These are phyloP conservation scores for Phenganax stokvisi DNA, from an alignment of 92 coral and sea anemone species.

Conservation along the genomic window DNA sequence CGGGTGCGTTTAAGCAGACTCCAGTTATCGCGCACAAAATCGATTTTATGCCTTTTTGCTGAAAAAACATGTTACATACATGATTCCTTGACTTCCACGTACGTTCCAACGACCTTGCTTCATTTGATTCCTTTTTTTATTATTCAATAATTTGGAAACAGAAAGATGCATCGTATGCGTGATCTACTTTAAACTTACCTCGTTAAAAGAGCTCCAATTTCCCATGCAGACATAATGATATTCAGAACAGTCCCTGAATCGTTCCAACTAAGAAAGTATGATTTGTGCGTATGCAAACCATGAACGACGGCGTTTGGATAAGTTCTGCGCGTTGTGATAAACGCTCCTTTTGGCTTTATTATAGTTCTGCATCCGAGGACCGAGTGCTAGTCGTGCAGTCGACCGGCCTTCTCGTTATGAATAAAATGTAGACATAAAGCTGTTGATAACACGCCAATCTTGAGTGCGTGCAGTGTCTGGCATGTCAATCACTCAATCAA, in stretches of 20 bases:
- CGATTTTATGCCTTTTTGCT: too few relatives aligned
- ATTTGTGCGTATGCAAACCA: not conserved
- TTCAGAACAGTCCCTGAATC: not conserved
- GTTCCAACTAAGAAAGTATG: not conserved
- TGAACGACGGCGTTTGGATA: not conserved
- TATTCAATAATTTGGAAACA: too few relatives aligned
- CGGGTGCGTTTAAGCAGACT: too few relatives aligned
- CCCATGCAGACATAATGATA: not conserved
- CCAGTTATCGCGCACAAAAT: too few relatives aligned
- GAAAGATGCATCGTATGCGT: too few relatives aligned
- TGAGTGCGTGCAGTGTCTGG: slow-evolving; percentile 12
- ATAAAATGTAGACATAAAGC: slow-evolving; percentile 36
- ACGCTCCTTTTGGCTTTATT: not conserved
- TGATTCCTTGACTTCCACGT: too few relatives aligned
- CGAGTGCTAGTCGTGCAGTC: not conserved
- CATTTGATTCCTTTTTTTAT: too few relatives aligned
- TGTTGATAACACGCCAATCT: slow-evolving; percentile 7
- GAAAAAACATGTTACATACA: too few relatives aligned
- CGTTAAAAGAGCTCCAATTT: too few relatives aligned
- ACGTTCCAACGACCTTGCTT: too few relatives aligned
- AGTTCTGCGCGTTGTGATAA: not conserved
- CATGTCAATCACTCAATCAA: slow-evolving; percentile 19
- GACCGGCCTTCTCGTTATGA: slow-evolving; percentile 13
- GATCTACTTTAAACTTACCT: too few relatives aligned
- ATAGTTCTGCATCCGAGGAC: not conserved